These are phyloP conservation scores for Austrofundulus limnaeus DNA, from an alignment of 2,113 vertebrate species.

Conservation along the genomic window DNA sequence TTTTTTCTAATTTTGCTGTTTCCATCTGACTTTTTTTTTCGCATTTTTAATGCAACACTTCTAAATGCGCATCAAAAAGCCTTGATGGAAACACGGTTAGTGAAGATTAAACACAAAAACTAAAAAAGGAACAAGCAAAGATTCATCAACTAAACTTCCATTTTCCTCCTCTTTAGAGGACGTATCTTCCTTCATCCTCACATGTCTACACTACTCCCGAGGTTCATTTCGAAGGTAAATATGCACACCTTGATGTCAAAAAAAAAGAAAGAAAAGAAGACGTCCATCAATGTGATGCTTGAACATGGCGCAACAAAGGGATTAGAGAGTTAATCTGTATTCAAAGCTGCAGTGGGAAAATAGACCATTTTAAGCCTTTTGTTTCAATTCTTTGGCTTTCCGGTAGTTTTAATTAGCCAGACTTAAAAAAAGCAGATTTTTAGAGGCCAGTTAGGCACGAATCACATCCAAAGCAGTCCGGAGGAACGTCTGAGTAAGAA, in stretches of 20 bases:
- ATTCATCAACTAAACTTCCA: conserved; percentile 1
- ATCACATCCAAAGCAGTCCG: background rate
- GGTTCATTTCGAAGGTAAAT: conserved; percentile 24
- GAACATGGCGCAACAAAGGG: conserved; percentile 17
- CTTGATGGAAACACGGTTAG: too few relatives aligned
- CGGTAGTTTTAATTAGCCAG: conserved; percentile 39
- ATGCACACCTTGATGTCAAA: conserved; percentile 22
- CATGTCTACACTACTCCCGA: conserved; percentile 19
- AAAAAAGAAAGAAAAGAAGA: conserved; percentile 1
- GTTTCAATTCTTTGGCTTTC: conserved; percentile 23
- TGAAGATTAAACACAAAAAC: conserved; percentile 7
- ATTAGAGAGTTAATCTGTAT: conserved; percentile 30
- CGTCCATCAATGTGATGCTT: conserved; percentile 12
- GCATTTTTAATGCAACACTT: too few relatives aligned
- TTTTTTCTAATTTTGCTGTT: too few relatives aligned
- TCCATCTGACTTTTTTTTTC: too few relatives aligned
- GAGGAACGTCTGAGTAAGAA: background rate
- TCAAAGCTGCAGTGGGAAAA: conserved; percentile 23
- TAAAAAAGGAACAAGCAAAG: background rate
- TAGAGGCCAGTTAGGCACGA: conserved; percentile 4
- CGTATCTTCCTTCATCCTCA: conserved; percentile 4
- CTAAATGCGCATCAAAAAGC: too few relatives aligned
- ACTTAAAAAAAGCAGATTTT: background rate
- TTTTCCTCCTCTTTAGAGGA: background rate
- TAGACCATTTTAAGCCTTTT: conserved; percentile 34